phyloP scores from a whole-genome alignment of 1,140 invertebrate genomes.

The Myzus persicae region DNA sequence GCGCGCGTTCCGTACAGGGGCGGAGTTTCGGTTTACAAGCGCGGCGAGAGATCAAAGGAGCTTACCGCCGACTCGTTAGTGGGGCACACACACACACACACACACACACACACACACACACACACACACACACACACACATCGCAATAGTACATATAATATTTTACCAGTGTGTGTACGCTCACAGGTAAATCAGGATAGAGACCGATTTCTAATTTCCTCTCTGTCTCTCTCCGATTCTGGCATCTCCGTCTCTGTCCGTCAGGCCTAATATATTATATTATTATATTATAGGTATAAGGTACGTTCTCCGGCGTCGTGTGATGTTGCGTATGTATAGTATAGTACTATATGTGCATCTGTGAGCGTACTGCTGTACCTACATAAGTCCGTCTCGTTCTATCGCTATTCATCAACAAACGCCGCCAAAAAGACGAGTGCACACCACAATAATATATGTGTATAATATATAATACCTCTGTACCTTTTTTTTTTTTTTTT shows the following conservation, averaged over 20 bases:
- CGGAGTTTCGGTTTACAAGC: conserved; percentile 14
- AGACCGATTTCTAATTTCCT: conserved; percentile 25
- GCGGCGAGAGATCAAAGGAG: neutral
- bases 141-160: neutral
- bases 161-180: neutral
- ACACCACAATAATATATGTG: neutral
- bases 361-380: neutral
- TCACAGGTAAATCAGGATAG: neutral
- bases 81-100: neutral
- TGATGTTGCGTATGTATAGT: neutral
- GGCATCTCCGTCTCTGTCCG: neutral
- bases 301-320: neutral
- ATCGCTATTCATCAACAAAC: conserved; percentile 18
- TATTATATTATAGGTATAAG: neutral
- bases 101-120: neutral
- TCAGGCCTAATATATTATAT: neutral
- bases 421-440: conserved; percentile 12
- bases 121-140: neutral
- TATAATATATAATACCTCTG: neutral
- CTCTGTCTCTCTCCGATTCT: neutral
- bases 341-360: neutral
- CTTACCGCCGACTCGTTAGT: conserved; percentile 5
- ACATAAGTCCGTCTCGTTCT: neutral
- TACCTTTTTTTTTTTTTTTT: neutral
- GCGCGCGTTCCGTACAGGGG: neutral